Conservation (phyloP, 2,888 invertebrate genomes). For the Harmothoe impar region DNA sequence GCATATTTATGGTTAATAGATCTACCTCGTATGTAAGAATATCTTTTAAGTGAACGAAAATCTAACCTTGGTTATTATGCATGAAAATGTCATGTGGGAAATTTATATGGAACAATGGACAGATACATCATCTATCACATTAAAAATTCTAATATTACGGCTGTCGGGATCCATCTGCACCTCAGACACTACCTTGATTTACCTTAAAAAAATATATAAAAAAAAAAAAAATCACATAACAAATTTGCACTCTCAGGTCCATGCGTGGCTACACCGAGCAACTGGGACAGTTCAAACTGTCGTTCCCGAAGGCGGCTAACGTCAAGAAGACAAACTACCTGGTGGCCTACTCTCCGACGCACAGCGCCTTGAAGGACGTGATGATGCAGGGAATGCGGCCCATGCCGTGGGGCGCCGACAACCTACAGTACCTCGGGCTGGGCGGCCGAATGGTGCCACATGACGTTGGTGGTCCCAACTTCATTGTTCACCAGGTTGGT, state of each 20-base stretch:
- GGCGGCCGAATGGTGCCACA: slow-evolving; percentile 78
- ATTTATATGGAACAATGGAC: no score
- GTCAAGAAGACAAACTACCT: slow-evolving; percentile 75
- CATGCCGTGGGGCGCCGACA: slow-evolving; percentile 75
- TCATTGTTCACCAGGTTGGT: slow-evolving; percentile 81
- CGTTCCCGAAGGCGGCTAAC: slow-evolving; percentile 81
- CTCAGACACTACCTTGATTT: no score
- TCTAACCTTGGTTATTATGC: no score
- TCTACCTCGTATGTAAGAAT: no score
- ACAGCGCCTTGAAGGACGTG: slow-evolving; percentile 77
- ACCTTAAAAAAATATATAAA: no score
- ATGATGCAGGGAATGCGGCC: slow-evolving; percentile 76
- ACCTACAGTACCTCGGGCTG: slow-evolving; percentile 72
- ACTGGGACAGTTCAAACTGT: slow-evolving; percentile 90
- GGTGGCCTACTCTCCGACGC: slow-evolving; percentile 74
- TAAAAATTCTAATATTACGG: no score
- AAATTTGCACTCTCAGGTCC: background rate
- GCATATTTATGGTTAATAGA: no score
- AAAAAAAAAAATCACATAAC: no score
- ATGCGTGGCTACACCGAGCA: slow-evolving; percentile 89
- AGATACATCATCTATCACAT: no score
- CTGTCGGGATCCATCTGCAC: no score
- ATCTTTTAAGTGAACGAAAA: no score
- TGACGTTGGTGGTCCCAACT: slow-evolving; percentile 81
- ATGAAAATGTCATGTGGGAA: no score